Evolutionary conservation across 2,888 invertebrate species (phyloP).

Genomic region (Xanthorhoe designata): DNA sequence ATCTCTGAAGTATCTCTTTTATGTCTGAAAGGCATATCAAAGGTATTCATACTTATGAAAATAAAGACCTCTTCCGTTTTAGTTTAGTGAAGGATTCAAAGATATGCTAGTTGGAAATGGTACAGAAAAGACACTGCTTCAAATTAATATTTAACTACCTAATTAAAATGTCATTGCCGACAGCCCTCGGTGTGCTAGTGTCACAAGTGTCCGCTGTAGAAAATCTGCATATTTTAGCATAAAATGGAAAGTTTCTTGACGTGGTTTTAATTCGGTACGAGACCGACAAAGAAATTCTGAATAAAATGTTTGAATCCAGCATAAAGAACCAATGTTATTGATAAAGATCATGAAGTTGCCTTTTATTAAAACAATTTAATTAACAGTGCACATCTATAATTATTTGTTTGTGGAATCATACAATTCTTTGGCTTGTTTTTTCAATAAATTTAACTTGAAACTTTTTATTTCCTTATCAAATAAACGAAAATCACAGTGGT

Average conservation of each 20-base stretch:
- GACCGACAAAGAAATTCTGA: neutral
- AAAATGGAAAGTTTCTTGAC: slow-evolving; percentile 57
- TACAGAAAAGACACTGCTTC: neutral
- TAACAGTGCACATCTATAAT: too few species aligned
- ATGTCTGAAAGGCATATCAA: too few species aligned
- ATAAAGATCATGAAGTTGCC: neutral
- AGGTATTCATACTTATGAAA: too few species aligned
- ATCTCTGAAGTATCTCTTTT: too few species aligned
- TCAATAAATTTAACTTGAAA: too few species aligned
- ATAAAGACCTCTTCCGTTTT: neutral
- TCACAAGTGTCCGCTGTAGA: slow-evolving; percentile 52
- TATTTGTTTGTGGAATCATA: too few species aligned
- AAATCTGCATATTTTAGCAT: slow-evolving; percentile 75
- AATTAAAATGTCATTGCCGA: slow-evolving; percentile 27
- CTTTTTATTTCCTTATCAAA: too few species aligned
- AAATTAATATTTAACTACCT: slow-evolving; percentile 10
- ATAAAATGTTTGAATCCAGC: neutral
- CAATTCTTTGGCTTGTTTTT: too few species aligned
- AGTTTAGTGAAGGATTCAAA: neutral
- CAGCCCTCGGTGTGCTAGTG: slow-evolving; percentile 14
- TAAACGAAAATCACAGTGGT: too few species aligned
- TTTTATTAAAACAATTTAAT: too few species aligned
- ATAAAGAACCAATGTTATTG: neutral
- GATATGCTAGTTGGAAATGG: neutral
- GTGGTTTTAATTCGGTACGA: slow-evolving; percentile 41